Evolutionary conservation across 2,888 invertebrate genomes (phyloP), one percentile per base, ranked within the genome.

Genomic region (Perdita meconis): DNA sequence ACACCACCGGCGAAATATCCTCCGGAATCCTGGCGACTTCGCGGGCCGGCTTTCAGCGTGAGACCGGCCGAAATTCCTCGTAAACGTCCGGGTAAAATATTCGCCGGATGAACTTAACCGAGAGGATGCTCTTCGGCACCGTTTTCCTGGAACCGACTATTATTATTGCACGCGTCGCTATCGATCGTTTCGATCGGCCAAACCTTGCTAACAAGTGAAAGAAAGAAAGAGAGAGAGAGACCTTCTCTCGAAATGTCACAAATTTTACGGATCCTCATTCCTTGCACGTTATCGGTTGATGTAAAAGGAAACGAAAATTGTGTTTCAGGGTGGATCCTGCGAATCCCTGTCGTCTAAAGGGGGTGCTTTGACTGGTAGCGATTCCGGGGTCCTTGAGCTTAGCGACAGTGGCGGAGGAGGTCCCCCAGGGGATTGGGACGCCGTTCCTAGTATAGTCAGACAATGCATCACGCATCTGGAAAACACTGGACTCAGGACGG

Each of bases 381-480:
- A 92, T 71, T 90, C 90, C 1, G 91, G 92, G 1, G 87, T 89
- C 0, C 80, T 90, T 51, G 92, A 90, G 90, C 92, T 86, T 83
- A 94, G 93, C 75, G 94, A 94, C 56, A 93, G 94, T 67, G 94
- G 94, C n/a, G 95, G 95, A 81, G 89, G 90, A 57, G 88, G 91
- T 30, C 86, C 90, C 5, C 84, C 89, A 4, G 91, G 92, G 24
- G 93, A 93, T 81, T 92, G 92, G 82, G 92, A 93, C 47, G 89
- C 92, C 70, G 96, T 98, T 16, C 98, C 98, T 0, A 94, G 94
- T 34, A 94, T 98, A 82, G 95, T 98, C 44, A 94, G 94, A 70
- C 95, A 95, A 80, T 98, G 98, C 90, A 95, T 97, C 76, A 94
- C 95, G 83, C 97, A 98, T 92, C 94, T 98, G 78, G 95, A 97